phyloP scores from a whole-genome alignment of 2,797 vertebrate species.

The Chelonia mydas region DNA sequence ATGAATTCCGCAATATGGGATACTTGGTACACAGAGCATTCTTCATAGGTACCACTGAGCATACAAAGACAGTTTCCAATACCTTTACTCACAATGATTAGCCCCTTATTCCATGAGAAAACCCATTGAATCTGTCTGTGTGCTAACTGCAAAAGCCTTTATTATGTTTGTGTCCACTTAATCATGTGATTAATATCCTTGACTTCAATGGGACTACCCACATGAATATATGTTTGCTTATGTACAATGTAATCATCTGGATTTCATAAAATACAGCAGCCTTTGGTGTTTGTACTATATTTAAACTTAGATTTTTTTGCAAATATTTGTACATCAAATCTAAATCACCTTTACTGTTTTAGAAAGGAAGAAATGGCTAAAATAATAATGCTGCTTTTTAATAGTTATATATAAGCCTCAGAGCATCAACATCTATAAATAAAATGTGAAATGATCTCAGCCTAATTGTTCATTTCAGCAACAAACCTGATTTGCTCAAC shows the following conservation, averaged over 20 bases:
- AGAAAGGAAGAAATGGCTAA: not conserved
- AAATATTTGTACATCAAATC: not conserved
- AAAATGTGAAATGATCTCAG: not conserved
- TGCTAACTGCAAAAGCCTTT: not conserved
- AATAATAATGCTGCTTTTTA: not conserved
- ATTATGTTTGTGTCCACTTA: not conserved
- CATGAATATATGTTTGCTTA: not conserved
- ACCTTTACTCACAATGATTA: not conserved
- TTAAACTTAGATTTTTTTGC: not conserved
- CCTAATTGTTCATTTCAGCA: not conserved
- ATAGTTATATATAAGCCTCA: not conserved
- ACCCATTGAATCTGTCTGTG: fast-evolving
- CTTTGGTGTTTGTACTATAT: not conserved
- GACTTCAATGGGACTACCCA: not conserved
- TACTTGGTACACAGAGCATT: not conserved
- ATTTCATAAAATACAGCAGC: not conserved
- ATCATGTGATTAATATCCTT: not conserved
- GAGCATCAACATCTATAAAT: not conserved
- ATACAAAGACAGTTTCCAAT: fast-evolving
- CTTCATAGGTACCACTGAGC: fast-evolving
- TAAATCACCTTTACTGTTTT: fast-evolving
- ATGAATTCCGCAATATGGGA: not conserved
- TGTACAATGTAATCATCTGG: not conserved
- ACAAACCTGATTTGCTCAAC: not conserved
- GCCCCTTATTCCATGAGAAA: not conserved